phyloP scores from a whole-genome alignment of 2,113 vertebrate genomes.

The Parus major region DNA sequence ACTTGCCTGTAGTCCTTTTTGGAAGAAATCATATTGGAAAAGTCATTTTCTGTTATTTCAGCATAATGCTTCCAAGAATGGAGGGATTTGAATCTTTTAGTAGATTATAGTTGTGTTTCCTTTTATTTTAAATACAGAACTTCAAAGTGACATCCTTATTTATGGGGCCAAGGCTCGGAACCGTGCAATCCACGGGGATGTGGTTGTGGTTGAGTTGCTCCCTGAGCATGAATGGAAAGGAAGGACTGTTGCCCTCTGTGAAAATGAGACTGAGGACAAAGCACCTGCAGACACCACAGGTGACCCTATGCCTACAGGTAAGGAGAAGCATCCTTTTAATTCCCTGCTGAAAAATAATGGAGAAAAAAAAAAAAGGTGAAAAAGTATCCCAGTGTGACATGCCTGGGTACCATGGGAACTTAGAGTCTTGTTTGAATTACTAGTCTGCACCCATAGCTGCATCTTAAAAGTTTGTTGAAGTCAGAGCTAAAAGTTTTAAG shows the following conservation, averaged over 20 bases:
- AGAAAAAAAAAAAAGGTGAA: not conserved
- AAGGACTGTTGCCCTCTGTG: conserved; percentile 80
- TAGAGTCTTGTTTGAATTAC: not conserved
- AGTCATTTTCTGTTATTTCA: not conserved
- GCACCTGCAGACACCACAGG: conserved; percentile 71
- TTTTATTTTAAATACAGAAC: conserved; percentile 68
- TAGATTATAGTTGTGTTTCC: not conserved
- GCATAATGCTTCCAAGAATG: not conserved
- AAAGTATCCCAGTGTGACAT: not conserved
- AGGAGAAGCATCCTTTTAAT: not conserved
- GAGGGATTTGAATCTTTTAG: not conserved
- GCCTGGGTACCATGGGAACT: not conserved
- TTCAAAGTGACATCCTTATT: conserved; percentile 83
- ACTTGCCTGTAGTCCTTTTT: not conserved
- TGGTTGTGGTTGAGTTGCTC: conserved; percentile 87
- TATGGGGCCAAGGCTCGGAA: conserved; percentile 86
- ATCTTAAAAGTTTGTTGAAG: not conserved
- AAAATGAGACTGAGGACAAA: conserved; percentile 83
- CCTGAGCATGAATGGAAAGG: conserved; percentile 87
- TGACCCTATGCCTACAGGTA: conserved; percentile 90
- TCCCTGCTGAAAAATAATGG: not conserved
- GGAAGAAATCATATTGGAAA: not conserved
- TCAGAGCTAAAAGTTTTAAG: not conserved
- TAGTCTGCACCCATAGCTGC: not conserved
- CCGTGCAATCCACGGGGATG: conserved; percentile 87